Conservation (phyloP, 2,888 invertebrate species). For the Leptodirus hochenwartii region DNA sequence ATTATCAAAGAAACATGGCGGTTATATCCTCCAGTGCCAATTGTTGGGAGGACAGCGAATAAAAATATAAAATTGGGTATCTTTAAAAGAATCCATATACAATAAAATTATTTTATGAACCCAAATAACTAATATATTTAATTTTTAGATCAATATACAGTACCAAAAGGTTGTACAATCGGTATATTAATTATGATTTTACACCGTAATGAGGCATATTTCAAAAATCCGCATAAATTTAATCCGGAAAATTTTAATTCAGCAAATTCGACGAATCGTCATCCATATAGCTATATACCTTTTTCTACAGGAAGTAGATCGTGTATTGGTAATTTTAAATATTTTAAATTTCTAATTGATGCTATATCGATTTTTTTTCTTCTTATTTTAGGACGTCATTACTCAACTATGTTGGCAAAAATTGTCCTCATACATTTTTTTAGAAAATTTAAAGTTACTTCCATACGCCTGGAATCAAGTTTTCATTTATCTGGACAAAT, state of each 20-base stretch:
- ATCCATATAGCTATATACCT: conserved; percentile 55
- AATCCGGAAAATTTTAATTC: conserved; percentile 55
- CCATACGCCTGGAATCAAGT: too few relatives aligned
- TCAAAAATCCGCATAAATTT: conserved; percentile 44
- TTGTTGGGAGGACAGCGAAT: conserved; percentile 10
- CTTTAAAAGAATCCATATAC: too few relatives aligned
- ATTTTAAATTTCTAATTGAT: too few relatives aligned
- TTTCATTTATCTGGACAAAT: too few relatives aligned
- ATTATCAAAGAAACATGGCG: conserved; percentile 12
- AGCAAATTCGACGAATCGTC: conserved; percentile 45
- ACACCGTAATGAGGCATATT: conserved; percentile 42
- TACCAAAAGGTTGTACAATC: conserved; percentile 13
- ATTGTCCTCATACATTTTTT: too few relatives aligned
- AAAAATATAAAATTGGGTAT: conserved; percentile 11
- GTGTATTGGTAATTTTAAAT: conserved; percentile 41
- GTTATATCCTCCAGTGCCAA: conserved; percentile 12
- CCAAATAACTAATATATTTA: too few relatives aligned
- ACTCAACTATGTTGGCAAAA: too few relatives aligned
- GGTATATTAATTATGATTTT: conserved; percentile 22
- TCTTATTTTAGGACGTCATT: too few relatives aligned
- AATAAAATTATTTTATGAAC: too few relatives aligned
- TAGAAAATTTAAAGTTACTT: too few relatives aligned
- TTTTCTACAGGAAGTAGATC: conserved; percentile 58
- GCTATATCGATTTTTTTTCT: too few relatives aligned
- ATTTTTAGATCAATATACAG: conserved; percentile 11